Conservation (phyloP, 2,888 invertebrate genomes). For the Eudemis profundana region DNA sequence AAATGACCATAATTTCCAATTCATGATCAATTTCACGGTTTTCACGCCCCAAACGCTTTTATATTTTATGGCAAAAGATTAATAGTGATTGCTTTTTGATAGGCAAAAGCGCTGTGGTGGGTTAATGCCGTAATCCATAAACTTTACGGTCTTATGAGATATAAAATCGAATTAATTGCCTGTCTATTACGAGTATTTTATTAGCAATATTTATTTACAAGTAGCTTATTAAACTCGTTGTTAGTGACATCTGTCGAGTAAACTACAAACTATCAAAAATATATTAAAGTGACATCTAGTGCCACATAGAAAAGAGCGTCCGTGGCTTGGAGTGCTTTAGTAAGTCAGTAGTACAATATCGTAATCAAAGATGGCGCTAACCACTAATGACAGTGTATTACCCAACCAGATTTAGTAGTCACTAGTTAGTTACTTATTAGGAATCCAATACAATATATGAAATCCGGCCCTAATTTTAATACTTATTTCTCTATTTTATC, state of each 20-base stretch:
- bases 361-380: not conserved
- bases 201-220: constrained; percentile 19
- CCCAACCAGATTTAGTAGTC: constrained; percentile 1
- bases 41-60: constrained; percentile 19
- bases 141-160: constrained; percentile 21
- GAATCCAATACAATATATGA: too few relatives aligned
- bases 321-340: not conserved
- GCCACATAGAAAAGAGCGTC: not conserved
- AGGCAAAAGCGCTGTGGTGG: constrained; percentile 33
- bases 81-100: constrained; percentile 49
- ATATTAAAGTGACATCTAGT: constrained; percentile 12
- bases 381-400: not conserved
- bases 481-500: too few relatives aligned
- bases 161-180: constrained; percentile 40
- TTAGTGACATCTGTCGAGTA: constrained; percentile 18
- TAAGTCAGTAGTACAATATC: not conserved
- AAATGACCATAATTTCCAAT: constrained; percentile 19
- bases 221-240: not conserved
- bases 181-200: constrained; percentile 22
- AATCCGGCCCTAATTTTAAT: too few relatives aligned
- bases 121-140: constrained; percentile 27
- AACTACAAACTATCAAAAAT: not conserved
- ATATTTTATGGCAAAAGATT: constrained; percentile 41
- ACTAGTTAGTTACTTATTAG: too few relatives aligned
- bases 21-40: constrained; percentile 20